phyloP scores from a whole-genome alignment of 2,888 invertebrate genomes.

The Leptopilina drosophilae region DNA sequence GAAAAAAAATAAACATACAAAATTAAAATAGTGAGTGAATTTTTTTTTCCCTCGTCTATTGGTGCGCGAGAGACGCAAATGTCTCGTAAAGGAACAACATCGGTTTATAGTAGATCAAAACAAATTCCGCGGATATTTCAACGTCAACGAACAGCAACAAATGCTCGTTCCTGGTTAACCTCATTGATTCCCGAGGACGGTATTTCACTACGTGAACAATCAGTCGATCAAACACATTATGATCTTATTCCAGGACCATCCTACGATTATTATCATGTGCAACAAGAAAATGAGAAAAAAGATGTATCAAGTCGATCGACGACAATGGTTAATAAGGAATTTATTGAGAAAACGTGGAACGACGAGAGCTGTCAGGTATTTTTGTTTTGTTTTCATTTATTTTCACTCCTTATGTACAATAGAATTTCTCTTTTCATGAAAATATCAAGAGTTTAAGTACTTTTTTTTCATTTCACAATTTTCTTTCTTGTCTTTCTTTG shows the following conservation, averaged over 20 bases:
- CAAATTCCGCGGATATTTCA: slow-evolving; percentile 69
- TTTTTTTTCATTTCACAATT: too few relatives aligned
- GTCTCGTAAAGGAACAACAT: slow-evolving; percentile 67
- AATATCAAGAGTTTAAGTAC: too few relatives aligned
- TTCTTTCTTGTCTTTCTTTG: too few relatives aligned
- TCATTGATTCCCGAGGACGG: slow-evolving; percentile 25
- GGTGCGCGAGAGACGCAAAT: slow-evolving; percentile 65
- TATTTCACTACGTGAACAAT: background rate
- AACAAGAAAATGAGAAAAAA: background rate
- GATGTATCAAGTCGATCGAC: background rate
- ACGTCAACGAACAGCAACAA: slow-evolving; percentile 48
- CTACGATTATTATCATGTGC: background rate
- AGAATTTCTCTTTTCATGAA: too few relatives aligned
- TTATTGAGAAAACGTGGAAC: slow-evolving; percentile 26
- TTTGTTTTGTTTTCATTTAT: slow-evolving; percentile 33
- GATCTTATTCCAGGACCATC: slow-evolving; percentile 1
- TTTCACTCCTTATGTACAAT: background rate
- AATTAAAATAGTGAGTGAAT: background rate
- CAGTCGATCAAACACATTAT: background rate
- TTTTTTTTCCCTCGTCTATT: slow-evolving; percentile 10
- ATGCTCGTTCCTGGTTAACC: slow-evolving; percentile 19
- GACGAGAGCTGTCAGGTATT: slow-evolving; percentile 35
- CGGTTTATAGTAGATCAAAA: slow-evolving; percentile 65
- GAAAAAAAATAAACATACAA: background rate
- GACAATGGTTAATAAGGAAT: slow-evolving; percentile 9